Conservation (phyloP, 2,888 invertebrate species). For the Sarcophaga carnaria region DNA sequence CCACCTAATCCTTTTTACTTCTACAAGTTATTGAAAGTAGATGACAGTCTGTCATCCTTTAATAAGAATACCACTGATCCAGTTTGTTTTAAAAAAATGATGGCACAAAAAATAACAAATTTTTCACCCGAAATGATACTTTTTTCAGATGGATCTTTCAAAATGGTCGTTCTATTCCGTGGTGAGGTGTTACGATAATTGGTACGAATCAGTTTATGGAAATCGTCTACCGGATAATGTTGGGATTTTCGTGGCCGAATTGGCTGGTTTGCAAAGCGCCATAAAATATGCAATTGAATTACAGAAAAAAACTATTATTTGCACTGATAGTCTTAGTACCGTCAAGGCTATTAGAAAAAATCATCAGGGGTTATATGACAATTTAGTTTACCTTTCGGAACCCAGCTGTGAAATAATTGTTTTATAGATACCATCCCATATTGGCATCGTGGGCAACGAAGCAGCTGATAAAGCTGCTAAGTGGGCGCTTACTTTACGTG, state of each 20-base stretch:
- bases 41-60: not conserved
- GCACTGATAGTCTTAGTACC: no score
- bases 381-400: no score
- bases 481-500: not conserved
- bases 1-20: not conserved
- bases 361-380: no score
- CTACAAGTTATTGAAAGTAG: not conserved
- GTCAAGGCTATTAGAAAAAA: no score
- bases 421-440: conserved; percentile 32
- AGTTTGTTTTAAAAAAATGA: conserved; percentile 1
- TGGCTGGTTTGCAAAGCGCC: conserved; percentile 3
- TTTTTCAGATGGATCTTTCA: no score
- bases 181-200: no score
- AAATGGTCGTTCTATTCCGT: no score
- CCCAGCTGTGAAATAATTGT: not conserved
- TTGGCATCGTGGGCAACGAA: conserved; percentile 18
- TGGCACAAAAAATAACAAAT: not conserved
- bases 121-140: no score
- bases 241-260: not conserved
- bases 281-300: not conserved
- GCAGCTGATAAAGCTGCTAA: not conserved
- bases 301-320: not conserved
- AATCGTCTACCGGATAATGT: not conserved
- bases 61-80: not conserved
- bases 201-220: no score